These are phyloP conservation scores for Sipha flava DNA, from an alignment of 1,140 invertebrate genomes.

Conservation along the genomic window DNA sequence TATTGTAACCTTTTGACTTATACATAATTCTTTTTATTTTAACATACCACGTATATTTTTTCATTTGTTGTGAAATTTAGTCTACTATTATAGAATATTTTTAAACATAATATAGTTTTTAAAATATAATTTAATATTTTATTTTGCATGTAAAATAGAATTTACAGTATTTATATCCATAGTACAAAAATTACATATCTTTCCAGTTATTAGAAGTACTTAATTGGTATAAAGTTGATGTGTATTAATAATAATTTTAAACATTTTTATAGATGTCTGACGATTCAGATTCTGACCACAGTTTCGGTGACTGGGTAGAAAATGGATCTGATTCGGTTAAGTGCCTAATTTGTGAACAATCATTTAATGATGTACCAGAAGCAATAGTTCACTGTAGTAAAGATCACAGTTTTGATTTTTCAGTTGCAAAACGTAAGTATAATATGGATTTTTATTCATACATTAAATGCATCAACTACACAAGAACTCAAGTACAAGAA, in stretches of 20 bases:
- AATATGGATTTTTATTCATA: constrained; percentile 75
- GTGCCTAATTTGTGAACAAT: constrained; percentile 52
- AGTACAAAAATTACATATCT: too few relatives aligned
- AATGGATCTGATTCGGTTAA: constrained; percentile 34
- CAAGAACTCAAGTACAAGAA: constrained; percentile 47
- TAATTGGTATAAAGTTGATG: too few relatives aligned
- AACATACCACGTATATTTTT: too few relatives aligned
- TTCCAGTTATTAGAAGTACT: too few relatives aligned
- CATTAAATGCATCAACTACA: constrained; percentile 82
- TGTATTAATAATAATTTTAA: background rate
- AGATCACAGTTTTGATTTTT: constrained; percentile 62
- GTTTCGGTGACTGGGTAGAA: constrained; percentile 18
- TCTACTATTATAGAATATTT: too few relatives aligned
- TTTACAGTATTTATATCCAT: too few relatives aligned
- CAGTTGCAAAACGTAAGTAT: constrained; percentile 56
- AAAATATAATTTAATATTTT: too few relatives aligned
- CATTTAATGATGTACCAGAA: constrained; percentile 42
- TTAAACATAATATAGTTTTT: too few relatives aligned
- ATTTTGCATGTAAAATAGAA: too few relatives aligned
- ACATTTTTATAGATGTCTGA: constrained; percentile 18
- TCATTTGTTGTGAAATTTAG: too few relatives aligned
- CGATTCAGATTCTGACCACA: constrained; percentile 21
- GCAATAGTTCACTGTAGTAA: constrained; percentile 48
- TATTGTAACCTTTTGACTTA: too few relatives aligned
- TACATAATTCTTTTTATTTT: too few relatives aligned